A percentile compares a stretch with the other conserved stretches of the same genome.
phyloP scores from a whole-genome alignment of 2,888 invertebrate genomes.

The Nemapogon koenigi region DNA sequence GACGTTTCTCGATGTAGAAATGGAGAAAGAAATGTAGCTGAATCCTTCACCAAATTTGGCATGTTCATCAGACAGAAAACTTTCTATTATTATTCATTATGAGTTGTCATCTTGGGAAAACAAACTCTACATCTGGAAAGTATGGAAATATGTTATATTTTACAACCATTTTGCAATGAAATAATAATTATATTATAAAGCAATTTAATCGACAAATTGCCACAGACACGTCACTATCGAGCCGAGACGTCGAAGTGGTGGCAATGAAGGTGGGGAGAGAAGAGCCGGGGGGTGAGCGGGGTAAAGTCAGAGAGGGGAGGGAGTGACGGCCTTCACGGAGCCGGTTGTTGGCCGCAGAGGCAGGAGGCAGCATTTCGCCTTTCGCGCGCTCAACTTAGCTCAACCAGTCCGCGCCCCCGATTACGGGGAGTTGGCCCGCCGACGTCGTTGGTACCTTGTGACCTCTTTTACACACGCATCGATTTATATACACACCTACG shows the following conservation, averaged over 20 bases:
- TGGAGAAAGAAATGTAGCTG: too few species aligned
- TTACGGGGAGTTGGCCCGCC: constrained; percentile 15
- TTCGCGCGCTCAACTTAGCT: constrained; percentile 50
- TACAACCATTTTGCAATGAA: too few species aligned
- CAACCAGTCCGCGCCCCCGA: constrained; percentile 47
- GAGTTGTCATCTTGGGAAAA: too few species aligned
- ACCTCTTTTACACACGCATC: background rate
- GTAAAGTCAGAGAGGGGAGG: constrained; percentile 39
- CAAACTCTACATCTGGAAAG: too few species aligned
- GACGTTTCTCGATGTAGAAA: too few species aligned
- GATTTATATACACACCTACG: background rate
- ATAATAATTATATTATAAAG: background rate
- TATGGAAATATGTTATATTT: too few species aligned
- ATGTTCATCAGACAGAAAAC: too few species aligned
- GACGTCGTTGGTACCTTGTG: constrained; percentile 1
- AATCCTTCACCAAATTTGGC: too few species aligned
- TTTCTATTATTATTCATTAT: too few species aligned
- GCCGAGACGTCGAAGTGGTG: background rate
- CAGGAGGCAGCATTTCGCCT: constrained; percentile 54
- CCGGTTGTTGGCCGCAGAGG: constrained; percentile 51
- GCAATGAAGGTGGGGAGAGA: background rate
- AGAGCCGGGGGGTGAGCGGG: background rate
- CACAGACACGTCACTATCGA: constrained; percentile 4
- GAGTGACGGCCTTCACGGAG: constrained; percentile 55
- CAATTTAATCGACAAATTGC: constrained; percentile 34